These are phyloP conservation scores for Amphipyra tragopoginis DNA, from an alignment of 2,888 invertebrate species.

Conservation along the genomic window DNA sequence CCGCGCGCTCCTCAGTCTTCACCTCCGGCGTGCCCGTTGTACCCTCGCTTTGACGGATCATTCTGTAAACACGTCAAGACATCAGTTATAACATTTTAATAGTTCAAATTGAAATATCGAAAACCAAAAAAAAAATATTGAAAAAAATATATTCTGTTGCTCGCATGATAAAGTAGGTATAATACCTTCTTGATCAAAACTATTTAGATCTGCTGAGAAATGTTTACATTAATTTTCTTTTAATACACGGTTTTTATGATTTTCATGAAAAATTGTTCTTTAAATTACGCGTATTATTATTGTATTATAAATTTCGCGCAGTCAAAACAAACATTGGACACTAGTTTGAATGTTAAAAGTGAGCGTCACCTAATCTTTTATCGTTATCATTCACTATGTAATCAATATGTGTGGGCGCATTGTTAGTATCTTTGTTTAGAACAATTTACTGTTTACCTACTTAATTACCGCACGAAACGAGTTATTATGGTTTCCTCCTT, in stretches of 20 bases:
- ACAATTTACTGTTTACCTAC: background rate
- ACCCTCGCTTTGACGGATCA: conserved; percentile 86
- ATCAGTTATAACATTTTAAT: background rate
- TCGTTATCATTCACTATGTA: conserved; percentile 19
- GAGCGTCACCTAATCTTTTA: conserved; percentile 12
- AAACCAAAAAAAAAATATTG: no score
- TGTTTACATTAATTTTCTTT: no score
- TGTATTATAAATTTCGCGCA: background rate
- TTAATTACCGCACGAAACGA: background rate
- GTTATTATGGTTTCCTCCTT: no score
- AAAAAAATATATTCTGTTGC: no score
- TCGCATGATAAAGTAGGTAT: no score
- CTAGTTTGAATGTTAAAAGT: conserved; percentile 13
- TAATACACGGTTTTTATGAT: no score
- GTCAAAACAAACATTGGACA: background rate
- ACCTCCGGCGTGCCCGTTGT: conserved; percentile 62
- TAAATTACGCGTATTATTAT: no score
- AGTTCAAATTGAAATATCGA: background rate
- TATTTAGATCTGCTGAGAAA: no score
- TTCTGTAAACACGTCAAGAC: conserved; percentile 66
- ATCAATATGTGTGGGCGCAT: background rate
- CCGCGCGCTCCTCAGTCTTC: conserved; percentile 62
- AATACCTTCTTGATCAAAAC: no score
- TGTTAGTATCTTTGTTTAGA: conserved; percentile 5
- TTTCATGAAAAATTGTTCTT: no score